Base-by-base conservation (phyloP, 2,888 invertebrate species). In the Drosophila pseudotakahashii region DNA sequence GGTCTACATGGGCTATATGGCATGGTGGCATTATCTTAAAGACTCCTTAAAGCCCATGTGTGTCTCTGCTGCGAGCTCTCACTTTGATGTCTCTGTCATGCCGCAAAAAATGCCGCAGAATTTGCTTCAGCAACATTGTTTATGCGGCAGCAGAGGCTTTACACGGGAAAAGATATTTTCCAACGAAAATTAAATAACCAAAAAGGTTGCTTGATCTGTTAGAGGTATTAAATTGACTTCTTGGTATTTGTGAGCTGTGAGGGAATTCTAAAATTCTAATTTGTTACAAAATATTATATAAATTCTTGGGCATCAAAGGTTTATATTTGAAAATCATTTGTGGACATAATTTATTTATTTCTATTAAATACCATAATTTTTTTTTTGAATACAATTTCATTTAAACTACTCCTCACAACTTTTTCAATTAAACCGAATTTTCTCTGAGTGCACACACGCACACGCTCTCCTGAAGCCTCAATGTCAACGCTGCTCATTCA, bases 51-150 rank as follows among this genome's bases (percentile, higher is more conserved):
- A 85, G 75, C 51, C 51, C 48, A 10, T 63, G 32, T 36, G 10
- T 61, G n/a, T 54, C 14, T 39, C 39, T 34, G 47, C 58, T 66
- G 1, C 36, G 41, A 48, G 44, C 50, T 39, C 55, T 55, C 53
- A 75, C 88, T 82, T 88, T 88, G 82, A 88, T 82, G 82, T 85
- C 58, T 71, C 41, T 69, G 73, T 42, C 61, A 53, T 54, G 67
- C 85, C 88, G 36, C 88, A 88, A 71, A 73, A 85, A 78, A 71
- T 79, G 75, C 79, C 88, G 54, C 82, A 81, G 77, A 85, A 81
- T 82, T 82, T 81, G 79, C 82, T 79, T 85, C 70, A 74, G 79
- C 88, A 85, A 88, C 82, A 88, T 77, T 88, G 82, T 82, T 77
- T 73, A 74, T 69, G 82, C 72, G 79, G 71, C 79, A 34, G 32